These are phyloP conservation scores for Scomber colias DNA, from an alignment of 2,113 vertebrate species.

Conservation along the genomic window DNA sequence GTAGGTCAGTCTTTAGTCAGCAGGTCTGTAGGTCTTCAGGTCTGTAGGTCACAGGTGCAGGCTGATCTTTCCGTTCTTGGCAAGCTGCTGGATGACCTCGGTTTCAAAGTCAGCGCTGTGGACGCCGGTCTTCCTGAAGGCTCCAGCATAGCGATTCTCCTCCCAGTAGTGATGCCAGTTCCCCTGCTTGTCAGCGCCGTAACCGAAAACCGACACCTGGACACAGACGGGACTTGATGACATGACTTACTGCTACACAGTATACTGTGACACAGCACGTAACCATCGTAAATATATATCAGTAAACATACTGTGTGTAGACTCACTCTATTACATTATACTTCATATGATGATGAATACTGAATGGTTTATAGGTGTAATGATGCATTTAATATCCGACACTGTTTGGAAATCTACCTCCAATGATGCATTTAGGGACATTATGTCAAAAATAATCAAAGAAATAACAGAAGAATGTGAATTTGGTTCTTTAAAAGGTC, in stretches of 20 bases:
- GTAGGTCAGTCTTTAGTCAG: neutral
- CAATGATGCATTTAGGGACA: too few species aligned
- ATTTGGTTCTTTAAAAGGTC: too few species aligned
- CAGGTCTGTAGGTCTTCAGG: neutral
- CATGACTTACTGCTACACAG: neutral
- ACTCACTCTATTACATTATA: neutral
- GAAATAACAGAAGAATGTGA: too few species aligned
- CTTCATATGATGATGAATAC: too few species aligned
- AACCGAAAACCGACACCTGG: conserved; percentile 89
- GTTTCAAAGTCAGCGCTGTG: conserved; percentile 83
- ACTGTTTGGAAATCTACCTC: too few species aligned
- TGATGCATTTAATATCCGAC: too few species aligned
- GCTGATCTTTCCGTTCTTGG: conserved; percentile 82
- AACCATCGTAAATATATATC: neutral
- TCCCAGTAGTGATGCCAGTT: conserved; percentile 92
- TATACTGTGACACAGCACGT: neutral
- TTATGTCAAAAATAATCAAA: too few species aligned
- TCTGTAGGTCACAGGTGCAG: conserved; percentile 67
- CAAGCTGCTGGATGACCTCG: conserved; percentile 77
- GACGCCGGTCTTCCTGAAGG: conserved; percentile 85
- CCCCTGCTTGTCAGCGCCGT: conserved; percentile 83
- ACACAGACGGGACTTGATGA: neutral
- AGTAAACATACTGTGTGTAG: too few species aligned
- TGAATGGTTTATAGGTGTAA: too few species aligned
- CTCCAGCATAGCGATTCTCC: conserved; percentile 79